phyloP scores from a whole-genome alignment of 2,797 vertebrate species.

The Spinibarbus caldwelli region DNA sequence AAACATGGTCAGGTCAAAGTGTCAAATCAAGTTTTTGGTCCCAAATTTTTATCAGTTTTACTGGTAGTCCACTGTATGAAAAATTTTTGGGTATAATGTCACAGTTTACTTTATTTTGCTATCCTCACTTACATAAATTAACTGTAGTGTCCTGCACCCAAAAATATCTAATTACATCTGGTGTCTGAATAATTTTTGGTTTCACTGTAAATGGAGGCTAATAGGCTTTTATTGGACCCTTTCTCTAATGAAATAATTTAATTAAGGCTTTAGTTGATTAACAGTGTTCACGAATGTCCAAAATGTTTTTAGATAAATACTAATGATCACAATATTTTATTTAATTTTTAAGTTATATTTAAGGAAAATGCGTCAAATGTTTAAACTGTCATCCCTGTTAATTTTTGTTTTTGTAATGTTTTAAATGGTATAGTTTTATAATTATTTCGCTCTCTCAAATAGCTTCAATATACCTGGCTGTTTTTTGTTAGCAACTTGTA shows the following conservation, averaged over 20 bases:
- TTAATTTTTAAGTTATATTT: background rate
- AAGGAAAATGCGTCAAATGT: background rate
- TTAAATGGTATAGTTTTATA: background rate
- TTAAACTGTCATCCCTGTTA: background rate
- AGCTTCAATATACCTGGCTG: background rate
- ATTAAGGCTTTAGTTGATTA: background rate
- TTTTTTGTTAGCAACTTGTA: background rate
- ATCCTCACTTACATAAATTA: too few species aligned
- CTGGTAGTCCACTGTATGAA: too few species aligned
- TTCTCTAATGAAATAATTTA: background rate
- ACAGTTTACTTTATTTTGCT: too few species aligned
- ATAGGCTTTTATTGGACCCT: background rate
- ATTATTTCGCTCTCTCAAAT: background rate
- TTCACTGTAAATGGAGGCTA: background rate
- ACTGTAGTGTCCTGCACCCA: too few species aligned
- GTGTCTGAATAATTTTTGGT: too few species aligned
- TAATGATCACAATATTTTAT: background rate
- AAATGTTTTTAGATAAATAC: background rate
- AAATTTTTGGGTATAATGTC: too few species aligned
- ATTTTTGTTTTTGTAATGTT: background rate
- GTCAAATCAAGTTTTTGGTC: too few species aligned
- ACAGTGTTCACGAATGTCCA: background rate
- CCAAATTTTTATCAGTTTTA: too few species aligned
- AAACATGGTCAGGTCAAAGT: too few species aligned
- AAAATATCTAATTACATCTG: too few species aligned